Conservation (phyloP, 2,888 invertebrate species). For the Parnassius glacialis region DNA sequence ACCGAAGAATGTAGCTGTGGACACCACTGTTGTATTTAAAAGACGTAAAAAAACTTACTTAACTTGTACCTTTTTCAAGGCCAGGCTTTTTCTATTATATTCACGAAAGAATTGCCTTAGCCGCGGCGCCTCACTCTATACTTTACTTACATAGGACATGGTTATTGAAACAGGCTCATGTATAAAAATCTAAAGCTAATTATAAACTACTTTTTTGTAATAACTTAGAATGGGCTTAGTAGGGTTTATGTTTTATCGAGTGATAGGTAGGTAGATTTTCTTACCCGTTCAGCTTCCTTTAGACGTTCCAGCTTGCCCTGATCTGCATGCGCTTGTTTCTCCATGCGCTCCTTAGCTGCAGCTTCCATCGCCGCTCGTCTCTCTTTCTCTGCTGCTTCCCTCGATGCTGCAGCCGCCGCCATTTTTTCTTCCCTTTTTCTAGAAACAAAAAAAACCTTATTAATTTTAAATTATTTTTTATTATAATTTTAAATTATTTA, state of each 20-base stretch:
- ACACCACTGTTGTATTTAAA: constrained; percentile 61
- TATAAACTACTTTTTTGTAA: no score
- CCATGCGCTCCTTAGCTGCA: constrained; percentile 61
- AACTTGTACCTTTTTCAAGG: no score
- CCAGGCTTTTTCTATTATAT: no score
- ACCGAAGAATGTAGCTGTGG: constrained; percentile 41
- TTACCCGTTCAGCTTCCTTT: constrained; percentile 65
- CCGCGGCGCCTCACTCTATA: no score
- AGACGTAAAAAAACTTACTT: constrained; percentile 44
- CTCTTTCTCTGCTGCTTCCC: constrained; percentile 55
- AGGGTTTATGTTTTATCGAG: no score
- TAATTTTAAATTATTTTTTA: no score
- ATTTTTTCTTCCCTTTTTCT: constrained; percentile 80
- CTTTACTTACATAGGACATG: no score
- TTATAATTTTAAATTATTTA: no score
- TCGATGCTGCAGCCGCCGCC: constrained; percentile 73
- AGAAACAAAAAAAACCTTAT: background rate
- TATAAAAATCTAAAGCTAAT: no score
- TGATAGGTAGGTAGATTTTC: constrained; percentile 1
- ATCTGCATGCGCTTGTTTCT: constrained; percentile 73
- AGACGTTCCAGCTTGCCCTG: constrained; percentile 74
- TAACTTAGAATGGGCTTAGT: no score
- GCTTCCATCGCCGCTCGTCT: constrained; percentile 46
- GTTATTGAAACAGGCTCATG: no score
- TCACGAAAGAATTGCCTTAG: no score